Conservation (phyloP, 2,888 invertebrate genomes). For the Yponomeuta evonymella region DNA sequence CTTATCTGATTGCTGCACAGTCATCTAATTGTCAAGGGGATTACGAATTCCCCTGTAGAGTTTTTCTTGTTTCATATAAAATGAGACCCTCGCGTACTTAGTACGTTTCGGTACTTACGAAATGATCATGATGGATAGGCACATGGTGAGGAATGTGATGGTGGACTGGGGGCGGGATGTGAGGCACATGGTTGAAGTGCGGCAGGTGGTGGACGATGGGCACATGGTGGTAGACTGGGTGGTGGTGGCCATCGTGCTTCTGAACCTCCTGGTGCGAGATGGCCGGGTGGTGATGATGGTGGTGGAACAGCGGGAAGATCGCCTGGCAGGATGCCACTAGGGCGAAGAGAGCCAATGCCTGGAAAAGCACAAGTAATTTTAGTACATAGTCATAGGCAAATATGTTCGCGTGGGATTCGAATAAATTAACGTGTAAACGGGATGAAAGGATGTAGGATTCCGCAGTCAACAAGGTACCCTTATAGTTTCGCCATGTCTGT, state of each 20-base stretch:
- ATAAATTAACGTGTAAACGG: too few relatives aligned
- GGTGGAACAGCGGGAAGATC: conserved; percentile 53
- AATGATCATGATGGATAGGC: conserved; percentile 50
- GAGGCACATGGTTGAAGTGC: conserved; percentile 26
- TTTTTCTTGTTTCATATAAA: not conserved
- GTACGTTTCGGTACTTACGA: conserved; percentile 51
- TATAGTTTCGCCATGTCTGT: too few relatives aligned
- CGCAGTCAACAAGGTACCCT: too few relatives aligned
- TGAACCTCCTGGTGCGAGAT: conserved; percentile 62
- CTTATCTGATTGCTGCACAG: too few relatives aligned
- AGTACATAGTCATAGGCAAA: too few relatives aligned
- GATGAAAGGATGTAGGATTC: too few relatives aligned
- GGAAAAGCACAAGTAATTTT: conserved; percentile 20
- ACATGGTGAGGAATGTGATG: conserved; percentile 25
- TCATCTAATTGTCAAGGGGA: too few relatives aligned
- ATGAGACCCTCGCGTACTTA: not conserved
- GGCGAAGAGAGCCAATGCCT: conserved; percentile 48
- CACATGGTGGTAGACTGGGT: conserved; percentile 31
- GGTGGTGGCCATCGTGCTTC: conserved; percentile 55
- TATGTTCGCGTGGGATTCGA: too few relatives aligned
- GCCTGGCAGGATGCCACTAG: conserved; percentile 56
- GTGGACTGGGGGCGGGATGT: conserved; percentile 31
- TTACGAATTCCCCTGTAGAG: not conserved
- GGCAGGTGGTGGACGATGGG: conserved; percentile 39
- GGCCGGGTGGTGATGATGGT: conserved; percentile 50